Base-by-base conservation (phyloP, 2,888 invertebrate species). In the Agrotis ipsilon region DNA sequence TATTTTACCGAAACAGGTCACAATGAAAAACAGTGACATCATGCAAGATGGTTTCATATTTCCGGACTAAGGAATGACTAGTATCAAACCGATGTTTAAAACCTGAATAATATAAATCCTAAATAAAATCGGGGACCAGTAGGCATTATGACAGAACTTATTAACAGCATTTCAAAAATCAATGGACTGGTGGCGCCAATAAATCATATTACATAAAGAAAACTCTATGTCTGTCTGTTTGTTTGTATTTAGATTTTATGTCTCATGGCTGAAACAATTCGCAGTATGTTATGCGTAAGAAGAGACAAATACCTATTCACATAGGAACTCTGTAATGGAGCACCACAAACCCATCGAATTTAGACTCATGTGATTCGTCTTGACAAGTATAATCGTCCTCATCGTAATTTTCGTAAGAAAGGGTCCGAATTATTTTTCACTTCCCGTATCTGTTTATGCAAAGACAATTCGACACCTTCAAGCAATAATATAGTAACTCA, bases 1-100 rank as follows among this genome's bases (percentile, higher is more conserved):
- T 24, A 11, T n/a, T 14, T 14, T 58, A 58, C n/a, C n/a, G 43
- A 43, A 13, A 7, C 18, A 21, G 0, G 14, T 45, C n/a, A 39
- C 0, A 24, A 27, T 51, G 64, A 7, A 32, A n/a, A n/a, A 52
- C 13, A 21, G 52, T 68, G 52, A 32, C 3, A 67, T 67, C 51
- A 68, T 39, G 13, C 13, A 3, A 67, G n/a, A 21, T 32, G 51
- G 14, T 68, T 45, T 51, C 11, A 68, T 21, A 27, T 45, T 32
- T 45, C 16, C 13, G 14, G n/a, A 19, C n/a, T 6, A 52, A 51
- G 19, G 9, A 43, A n/a, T 27, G 49, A 13, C n/a, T n/a, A 1
- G 5, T 39, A 39, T 18, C 32, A 39, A 7, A 32, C 32, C 7
- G 21, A 21, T 24, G 21, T 14, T 6, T 58, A n/a, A 39, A 57